Conservation (phyloP, 2,888 invertebrate genomes). For the Spodoptera picta region DNA sequence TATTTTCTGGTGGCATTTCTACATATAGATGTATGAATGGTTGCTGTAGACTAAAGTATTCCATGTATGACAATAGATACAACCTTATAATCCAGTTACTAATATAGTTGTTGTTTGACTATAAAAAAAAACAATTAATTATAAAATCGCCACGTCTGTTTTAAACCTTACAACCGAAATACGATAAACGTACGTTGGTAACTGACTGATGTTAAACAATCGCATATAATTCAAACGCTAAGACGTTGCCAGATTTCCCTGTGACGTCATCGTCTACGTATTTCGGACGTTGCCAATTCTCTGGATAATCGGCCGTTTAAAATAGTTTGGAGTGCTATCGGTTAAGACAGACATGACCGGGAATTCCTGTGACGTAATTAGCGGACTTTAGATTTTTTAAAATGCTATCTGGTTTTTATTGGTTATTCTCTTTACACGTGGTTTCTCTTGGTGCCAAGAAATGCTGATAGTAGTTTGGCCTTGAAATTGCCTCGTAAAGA, state of each 20-base stretch:
- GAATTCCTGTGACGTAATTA: slow-evolving; percentile 43
- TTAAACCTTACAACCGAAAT: slow-evolving; percentile 2
- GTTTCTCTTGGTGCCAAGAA: slow-evolving; percentile 24
- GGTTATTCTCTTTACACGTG: slow-evolving; percentile 1
- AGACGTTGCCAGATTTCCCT: slow-evolving; percentile 41
- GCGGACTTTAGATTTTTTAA: slow-evolving; percentile 12
- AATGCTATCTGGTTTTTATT: slow-evolving; percentile 4
- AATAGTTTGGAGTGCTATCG: slow-evolving; percentile 36
- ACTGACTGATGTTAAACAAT: slow-evolving; percentile 38
- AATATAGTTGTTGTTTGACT: no score
- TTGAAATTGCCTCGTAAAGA: neutral
- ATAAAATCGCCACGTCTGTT: slow-evolving; percentile 11
- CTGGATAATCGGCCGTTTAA: slow-evolving; percentile 32
- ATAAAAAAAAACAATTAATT: slow-evolving; percentile 1
- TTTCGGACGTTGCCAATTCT: slow-evolving; percentile 51
- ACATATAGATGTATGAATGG: no score
- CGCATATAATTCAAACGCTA: slow-evolving; percentile 45
- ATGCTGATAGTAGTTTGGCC: neutral
- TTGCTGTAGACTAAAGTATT: no score
- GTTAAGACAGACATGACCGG: slow-evolving; percentile 14
- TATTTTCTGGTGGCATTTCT: no score
- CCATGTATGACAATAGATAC: no score
- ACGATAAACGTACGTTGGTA: slow-evolving; percentile 9
- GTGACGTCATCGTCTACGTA: slow-evolving; percentile 50
- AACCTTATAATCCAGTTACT: no score